phyloP scores from a whole-genome alignment of 2,797 vertebrate genomes.

The Avahi laniger region DNA sequence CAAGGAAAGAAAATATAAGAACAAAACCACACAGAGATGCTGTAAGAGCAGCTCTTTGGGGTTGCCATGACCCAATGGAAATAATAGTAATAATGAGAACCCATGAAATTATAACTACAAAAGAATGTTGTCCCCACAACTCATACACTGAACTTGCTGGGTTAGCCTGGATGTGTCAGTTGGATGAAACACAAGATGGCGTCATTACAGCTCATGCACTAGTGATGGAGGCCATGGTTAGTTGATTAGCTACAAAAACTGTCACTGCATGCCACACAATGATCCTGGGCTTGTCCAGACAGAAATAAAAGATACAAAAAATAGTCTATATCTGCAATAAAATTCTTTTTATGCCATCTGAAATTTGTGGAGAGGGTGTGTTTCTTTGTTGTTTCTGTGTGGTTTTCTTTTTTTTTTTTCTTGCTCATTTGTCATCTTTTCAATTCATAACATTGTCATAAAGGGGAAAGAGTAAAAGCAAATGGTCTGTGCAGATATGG shows the following conservation, averaged over 20 bases:
- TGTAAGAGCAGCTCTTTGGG: constrained; percentile 78
- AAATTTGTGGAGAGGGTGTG: constrained; percentile 84
- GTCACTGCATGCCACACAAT: constrained; percentile 91
- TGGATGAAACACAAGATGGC: constrained; percentile 89
- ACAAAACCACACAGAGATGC: constrained; percentile 61
- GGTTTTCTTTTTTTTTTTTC: neutral
- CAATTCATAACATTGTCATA: neutral
- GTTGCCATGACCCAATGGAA: constrained; percentile 78
- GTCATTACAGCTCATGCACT: constrained; percentile 89
- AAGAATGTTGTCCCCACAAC: constrained; percentile 81
- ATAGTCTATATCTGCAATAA: constrained; percentile 96
- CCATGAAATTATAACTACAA: constrained; percentile 60
- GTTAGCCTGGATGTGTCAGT: constrained; percentile 84
- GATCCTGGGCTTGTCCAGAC: constrained; percentile 80
- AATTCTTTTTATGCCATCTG: constrained; percentile 99
- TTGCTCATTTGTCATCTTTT: constrained; percentile 32
- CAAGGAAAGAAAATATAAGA: constrained; percentile 80
- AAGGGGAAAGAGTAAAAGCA: neutral
- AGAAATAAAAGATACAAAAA: constrained; percentile 90
- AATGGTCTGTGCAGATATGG: constrained; percentile 66
- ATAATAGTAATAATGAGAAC: constrained; percentile 73
- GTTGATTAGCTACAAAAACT: constrained; percentile 83
- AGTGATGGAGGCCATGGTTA: constrained; percentile 86
- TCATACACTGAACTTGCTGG: constrained; percentile 84
- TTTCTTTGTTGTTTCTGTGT: constrained; percentile 79